Conservation (phyloP, 2,113 vertebrate species). For the Poecilia latipinna region DNA sequence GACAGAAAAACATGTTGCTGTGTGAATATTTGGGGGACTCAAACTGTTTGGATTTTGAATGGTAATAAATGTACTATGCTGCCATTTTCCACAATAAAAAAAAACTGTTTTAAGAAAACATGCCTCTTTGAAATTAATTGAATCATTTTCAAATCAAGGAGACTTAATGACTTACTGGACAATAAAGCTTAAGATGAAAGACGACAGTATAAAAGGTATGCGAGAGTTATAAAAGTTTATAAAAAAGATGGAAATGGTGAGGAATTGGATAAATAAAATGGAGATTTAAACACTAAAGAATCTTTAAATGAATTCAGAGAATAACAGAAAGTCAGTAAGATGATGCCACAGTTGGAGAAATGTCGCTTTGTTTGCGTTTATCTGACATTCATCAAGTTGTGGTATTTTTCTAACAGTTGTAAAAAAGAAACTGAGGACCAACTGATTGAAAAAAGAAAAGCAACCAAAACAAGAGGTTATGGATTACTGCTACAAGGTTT, state of each 20-base stretch:
- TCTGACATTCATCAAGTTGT: too few relatives aligned
- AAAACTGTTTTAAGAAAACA: background rate
- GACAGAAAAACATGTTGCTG: slow-evolving; percentile 18
- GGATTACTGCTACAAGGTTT: too few relatives aligned
- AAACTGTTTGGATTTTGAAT: slow-evolving; percentile 30
- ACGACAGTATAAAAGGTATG: background rate
- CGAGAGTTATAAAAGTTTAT: background rate
- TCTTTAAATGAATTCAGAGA: background rate
- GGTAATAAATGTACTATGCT: slow-evolving; percentile 21
- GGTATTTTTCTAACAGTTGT: too few relatives aligned
- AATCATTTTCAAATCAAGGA: background rate
- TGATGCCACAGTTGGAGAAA: too few relatives aligned
- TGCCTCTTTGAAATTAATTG: background rate
- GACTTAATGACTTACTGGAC: background rate
- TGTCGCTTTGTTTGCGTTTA: too few relatives aligned
- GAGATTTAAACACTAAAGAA: background rate
- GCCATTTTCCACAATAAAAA: slow-evolving; percentile 46
- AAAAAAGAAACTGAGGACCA: too few relatives aligned
- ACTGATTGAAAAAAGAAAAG: too few relatives aligned
- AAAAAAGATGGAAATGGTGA: background rate
- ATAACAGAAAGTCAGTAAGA: too few relatives aligned
- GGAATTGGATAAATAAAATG: background rate
- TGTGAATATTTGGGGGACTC: background rate
- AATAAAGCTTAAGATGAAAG: background rate
- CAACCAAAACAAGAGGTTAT: too few relatives aligned